phyloP scores from a whole-genome alignment of 2,113 vertebrate species.

The Parotia lawesii region DNA sequence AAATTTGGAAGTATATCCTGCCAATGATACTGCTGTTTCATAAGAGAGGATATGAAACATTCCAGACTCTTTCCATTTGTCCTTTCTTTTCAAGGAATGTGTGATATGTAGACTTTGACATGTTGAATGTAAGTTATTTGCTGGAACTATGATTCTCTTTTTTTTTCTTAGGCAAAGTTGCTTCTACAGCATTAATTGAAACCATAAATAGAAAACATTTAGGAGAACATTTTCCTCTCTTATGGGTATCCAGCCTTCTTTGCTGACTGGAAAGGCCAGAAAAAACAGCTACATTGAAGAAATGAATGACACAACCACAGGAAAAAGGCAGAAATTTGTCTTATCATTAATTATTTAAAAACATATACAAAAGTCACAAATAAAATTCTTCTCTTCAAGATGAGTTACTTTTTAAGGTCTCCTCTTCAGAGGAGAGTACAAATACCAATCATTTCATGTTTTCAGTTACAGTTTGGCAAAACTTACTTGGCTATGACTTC shows the following conservation, averaged over 20 bases:
- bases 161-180: not conserved
- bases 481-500: not conserved
- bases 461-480: not conserved
- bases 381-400: not conserved
- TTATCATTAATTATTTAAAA: not conserved
- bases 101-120: not conserved
- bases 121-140: not conserved
- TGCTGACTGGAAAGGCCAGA: not conserved
- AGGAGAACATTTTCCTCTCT: not conserved
- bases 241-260: not conserved
- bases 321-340: not conserved
- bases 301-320: not conserved
- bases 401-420: not conserved
- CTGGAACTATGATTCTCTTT: not conserved
- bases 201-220: not conserved
- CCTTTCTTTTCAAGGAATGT: not conserved
- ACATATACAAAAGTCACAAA: not conserved
- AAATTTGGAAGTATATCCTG: not conserved
- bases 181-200: not conserved
- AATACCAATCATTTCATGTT: not conserved
- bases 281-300: not conserved
- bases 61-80: not conserved
- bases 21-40: not conserved
- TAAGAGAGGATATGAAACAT: not conserved
- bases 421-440: not conserved